These are phyloP conservation scores for Phalacrocorax aristotelis DNA, from an alignment of 2,113 vertebrate genomes.

Conservation along the genomic window DNA sequence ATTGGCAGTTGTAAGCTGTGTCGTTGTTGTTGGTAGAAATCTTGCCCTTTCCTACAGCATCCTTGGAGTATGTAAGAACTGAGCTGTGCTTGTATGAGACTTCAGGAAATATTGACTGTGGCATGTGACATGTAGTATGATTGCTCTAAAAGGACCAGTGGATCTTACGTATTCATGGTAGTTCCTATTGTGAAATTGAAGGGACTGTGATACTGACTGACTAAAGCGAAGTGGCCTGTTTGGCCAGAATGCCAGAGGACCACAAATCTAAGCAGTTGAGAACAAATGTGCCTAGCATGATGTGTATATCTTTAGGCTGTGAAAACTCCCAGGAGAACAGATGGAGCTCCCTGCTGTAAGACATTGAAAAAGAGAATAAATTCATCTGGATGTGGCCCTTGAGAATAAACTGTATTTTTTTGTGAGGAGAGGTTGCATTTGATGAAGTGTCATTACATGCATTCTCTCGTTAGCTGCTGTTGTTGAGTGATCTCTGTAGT, in stretches of 20 bases:
- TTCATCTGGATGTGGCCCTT: neutral
- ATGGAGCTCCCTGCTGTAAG: neutral
- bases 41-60: neutral
- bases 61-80: neutral
- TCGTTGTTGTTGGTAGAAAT: neutral
- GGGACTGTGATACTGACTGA: neutral
- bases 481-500: neutral
- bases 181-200: neutral
- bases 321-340: neutral
- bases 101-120: neutral
- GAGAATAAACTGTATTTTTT: neutral
- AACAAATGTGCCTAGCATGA: neutral
- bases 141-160: neutral
- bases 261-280: neutral
- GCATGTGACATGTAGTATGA: neutral
- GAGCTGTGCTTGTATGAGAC: neutral
- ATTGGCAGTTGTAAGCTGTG: neutral
- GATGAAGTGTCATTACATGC: neutral
- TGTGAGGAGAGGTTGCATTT: neutral
- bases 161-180: neutral
- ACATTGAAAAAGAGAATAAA: neutral
- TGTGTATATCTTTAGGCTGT: neutral
- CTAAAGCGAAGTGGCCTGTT: neutral
- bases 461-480: neutral
- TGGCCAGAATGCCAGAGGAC: neutral